Evolutionary conservation across 64 coral and sea anemone genomes (phyloP), one percentile per base, ranked within the genome.

Genomic region (Pocillopora damicornis): DNA sequence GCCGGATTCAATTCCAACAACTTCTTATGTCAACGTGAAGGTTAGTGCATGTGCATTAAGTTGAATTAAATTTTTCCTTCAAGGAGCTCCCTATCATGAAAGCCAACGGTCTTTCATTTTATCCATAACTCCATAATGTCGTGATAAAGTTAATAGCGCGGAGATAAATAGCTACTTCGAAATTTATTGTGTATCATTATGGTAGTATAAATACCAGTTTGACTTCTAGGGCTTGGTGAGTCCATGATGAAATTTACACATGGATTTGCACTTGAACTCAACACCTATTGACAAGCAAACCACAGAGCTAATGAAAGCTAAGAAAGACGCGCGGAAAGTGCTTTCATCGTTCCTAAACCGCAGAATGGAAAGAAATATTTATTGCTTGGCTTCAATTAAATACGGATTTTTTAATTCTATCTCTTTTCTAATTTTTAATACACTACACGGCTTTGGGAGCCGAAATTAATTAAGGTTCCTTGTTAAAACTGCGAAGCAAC

Each of bases 1-100:
- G 4, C 91, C 91, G 1, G 94, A 96, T 35, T 93, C 91, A 17
- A 96, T 96, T 45, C 91, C 91, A 2, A 75, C 80, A 37, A 87
- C 73, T 20, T 88, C 94, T 25, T 60, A 80, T 10, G 79, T 89
- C 56, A 93, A 84, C 23, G 61, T 96, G 59, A 75, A 96, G 94
- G 94, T 96, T 79, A 45, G 88, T 85, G 81, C 72, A 73, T 17
- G 72, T 14, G 69, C 15, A 72, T 73, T 85, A 72, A 36, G 30
- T 58, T n/a, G 20, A 58, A 13, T 57, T 81, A 36, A 4, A 51
- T 56, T 9, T 13, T 51, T 20, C 75, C 57, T 45, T 22, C 37
- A 20, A 45, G 37, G 37, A 20, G 18, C 14, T 20, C 37, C 22
- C 17, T 37, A 56, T 22, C 45, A 77, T 57, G 18, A 77, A 77